These are phyloP conservation scores for Okapia johnstoni DNA, from an alignment of 2,113 vertebrate genomes.

Conservation along the genomic window DNA sequence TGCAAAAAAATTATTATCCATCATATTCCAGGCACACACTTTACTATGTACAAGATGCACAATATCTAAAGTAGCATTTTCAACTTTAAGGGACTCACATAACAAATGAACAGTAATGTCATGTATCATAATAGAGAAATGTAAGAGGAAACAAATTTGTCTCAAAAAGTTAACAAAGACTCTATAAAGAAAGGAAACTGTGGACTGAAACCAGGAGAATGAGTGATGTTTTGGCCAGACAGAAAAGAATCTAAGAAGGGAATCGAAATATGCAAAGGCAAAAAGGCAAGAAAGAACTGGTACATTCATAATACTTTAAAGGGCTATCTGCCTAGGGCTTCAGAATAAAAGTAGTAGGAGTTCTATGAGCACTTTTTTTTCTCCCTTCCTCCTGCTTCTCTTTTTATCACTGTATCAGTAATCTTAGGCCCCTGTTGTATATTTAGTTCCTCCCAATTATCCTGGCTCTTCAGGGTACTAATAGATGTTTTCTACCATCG, in stretches of 20 bases:
- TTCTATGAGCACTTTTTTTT: background rate
- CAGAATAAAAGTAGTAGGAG: background rate
- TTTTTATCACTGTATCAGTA: background rate
- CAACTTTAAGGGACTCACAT: background rate
- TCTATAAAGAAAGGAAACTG: background rate
- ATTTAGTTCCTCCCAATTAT: background rate
- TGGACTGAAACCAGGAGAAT: background rate
- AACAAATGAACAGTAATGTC: background rate
- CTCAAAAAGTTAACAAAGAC: background rate
- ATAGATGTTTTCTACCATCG: background rate
- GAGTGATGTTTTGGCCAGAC: background rate
- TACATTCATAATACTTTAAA: background rate
- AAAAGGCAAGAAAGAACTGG: background rate
- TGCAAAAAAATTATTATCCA: background rate
- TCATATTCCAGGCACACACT: background rate
- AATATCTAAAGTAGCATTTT: background rate
- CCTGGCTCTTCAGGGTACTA: background rate
- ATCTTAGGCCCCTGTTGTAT: background rate
- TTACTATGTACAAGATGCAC: background rate
- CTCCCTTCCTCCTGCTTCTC: background rate
- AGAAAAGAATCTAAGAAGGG: background rate
- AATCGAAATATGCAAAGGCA: background rate
- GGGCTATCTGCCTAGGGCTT: background rate
- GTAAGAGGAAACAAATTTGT: background rate
- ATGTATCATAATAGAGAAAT: background rate